Evolutionary conservation across 2,797 vertebrate genomes (phyloP), one percentile per base, ranked within the genome.

Genomic region (Danio aesculapii): DNA sequence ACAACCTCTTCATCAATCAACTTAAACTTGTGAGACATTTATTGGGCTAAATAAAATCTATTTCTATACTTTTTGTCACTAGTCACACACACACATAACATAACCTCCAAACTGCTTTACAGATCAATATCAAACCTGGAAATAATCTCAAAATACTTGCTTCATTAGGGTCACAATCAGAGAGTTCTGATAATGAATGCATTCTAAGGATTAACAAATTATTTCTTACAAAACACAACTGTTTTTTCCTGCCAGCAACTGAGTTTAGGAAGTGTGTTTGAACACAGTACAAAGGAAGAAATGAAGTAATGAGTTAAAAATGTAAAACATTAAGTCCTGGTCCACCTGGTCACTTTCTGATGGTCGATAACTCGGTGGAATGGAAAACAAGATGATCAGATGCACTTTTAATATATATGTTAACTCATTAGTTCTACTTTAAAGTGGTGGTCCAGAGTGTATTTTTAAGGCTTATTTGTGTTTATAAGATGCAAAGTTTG

Each of bases 91-190:
- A 50, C 14, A 14, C 62, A 79, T 47, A 55, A 68, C 17, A 49
- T 8, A 39, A 59, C 30, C 55, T 71, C 71, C 68, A 58, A 21
- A 44, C 75, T 52, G 61, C 77, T 70, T 64, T 69, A 14, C 57
- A 83, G 81, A 87, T 88, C 7, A 43, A 16, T 81, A 81, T 86
- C 78, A 85, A 58, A 50, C 8, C 70, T 79, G 79, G 81, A 83
- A 83, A 55, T 69, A 79, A 84, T 75, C 83, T 70, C 73, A 85
- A 86, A 86, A 83, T 81, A 69, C 78, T 79, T 21, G 63, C 19
- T 77, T 82, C 47, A 16, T 80, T 86, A 77, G 10, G 52, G 64
- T 79, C 10, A 62, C 64, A 86, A 81, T 86, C 84, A 78, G 61
- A 73, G 16, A 82, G 44, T 17, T 5, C 64, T 75, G 84, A 89